Conservation (phyloP, 2,888 invertebrate genomes). For the Trileptium ribeirensis region DNA sequence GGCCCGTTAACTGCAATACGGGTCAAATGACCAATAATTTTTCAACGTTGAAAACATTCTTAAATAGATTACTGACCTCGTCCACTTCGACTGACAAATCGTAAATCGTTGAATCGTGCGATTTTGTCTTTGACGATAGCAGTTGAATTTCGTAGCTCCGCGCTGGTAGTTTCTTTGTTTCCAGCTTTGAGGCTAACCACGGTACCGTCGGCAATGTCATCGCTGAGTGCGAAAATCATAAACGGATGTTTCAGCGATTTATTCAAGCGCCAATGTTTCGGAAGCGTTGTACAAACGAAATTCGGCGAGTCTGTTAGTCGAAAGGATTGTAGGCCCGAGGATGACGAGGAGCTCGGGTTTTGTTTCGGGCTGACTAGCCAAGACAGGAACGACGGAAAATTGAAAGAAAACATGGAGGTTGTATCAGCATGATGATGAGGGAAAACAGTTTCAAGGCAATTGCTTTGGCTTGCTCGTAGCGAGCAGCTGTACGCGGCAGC, state of each 20-base stretch:
- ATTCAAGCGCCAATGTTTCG: slow-evolving; percentile 94
- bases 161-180: slow-evolving; percentile 92
- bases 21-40: too few species aligned
- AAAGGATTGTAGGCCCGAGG: too few species aligned
- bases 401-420: too few species aligned
- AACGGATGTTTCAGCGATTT: slow-evolving; percentile 93
- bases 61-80: slow-evolving; percentile 81
- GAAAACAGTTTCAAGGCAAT: too few species aligned
- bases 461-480: too few species aligned
- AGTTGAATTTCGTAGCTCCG: slow-evolving; percentile 80
- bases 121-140: slow-evolving; percentile 91
- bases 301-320: slow-evolving; percentile 95
- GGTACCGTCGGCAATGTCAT: slow-evolving; percentile 82
- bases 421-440: too few species aligned
- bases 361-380: too few species aligned
- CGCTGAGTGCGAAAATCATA: slow-evolving; percentile 73
- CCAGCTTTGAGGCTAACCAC: slow-evolving; percentile 86
- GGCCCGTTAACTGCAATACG: too few species aligned
- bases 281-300: slow-evolving; percentile 85
- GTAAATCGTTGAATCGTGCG: slow-evolving; percentile 91
- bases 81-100: slow-evolving; percentile 94
- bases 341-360: too few species aligned
- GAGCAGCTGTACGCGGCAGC: too few species aligned
- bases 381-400: too few species aligned
- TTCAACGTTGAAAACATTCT: too few species aligned